Evolutionary conservation across 2,888 invertebrate genomes (phyloP), one percentile per base, ranked within the genome.

Genomic region (Magallana nippona): DNA sequence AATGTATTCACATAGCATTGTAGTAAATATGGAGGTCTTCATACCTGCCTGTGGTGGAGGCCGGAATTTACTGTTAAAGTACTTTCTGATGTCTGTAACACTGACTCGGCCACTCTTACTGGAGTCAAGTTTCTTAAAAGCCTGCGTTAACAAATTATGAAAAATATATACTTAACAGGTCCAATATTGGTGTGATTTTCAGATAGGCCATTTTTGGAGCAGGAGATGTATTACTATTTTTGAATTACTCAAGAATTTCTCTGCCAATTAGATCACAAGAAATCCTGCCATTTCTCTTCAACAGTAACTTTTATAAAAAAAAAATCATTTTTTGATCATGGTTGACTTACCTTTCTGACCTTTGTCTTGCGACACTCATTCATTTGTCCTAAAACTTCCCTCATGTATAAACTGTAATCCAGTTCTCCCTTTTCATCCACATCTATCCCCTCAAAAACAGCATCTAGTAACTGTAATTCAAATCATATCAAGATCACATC

Each of bases 321-420:
- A 58, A 13, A 57, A 15, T 10, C 27, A 32, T 77, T n/a, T 55
- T 19, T 19, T 56, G 10, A 13, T 22, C 8, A 22, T 44, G 27
- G 19, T 15, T 13, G n/a, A 44, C 87, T 79, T 87, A 93, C 94
- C 91, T 93, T 94, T 85, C 92, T 89, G 81, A 94, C 93, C n/a
- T 93, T 88, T 56, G 89, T 84, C 86, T 93, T 93, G 27, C 94
- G 86, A 55, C 88, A 88, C 85, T 94, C 94, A 57, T 90, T 90
- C 94, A 94, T 94, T 80, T 91, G 90, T 8, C 93, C 94, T 11
- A 94, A 85, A 27, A 93, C 91, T 15, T 90, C 89, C 78, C 91
- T 86, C 91, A 93, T 91, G 87, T 93, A 94, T 27, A 91, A 88
- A 32, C 89, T 89, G 84, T 94, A 93, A 82, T 92, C 92, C 71